Percentiles rank a stretch among this genome's conserved stretches.
Conservation (phyloP, 2,797 vertebrate species). For the Enteromius paludinosus region DNA sequence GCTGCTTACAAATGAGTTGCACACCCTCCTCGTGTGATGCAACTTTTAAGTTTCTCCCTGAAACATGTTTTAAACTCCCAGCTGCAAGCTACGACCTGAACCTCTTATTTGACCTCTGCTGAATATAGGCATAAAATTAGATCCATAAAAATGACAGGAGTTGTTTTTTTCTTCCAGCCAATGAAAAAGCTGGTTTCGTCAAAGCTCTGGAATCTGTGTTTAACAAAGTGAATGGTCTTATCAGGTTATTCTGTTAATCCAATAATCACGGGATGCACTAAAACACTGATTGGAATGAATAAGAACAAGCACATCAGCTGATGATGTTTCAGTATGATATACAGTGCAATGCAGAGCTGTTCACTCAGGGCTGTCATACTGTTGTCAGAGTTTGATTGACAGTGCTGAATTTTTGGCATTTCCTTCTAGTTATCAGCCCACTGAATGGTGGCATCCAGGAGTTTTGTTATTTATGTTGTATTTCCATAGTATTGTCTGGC, state of each 20-base stretch:
- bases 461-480: conserved; percentile 65
- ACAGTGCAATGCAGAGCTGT: background rate
- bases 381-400: conserved; percentile 58
- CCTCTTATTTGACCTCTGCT: background rate
- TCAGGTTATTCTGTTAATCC: conserved; percentile 23
- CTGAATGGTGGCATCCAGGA: conserved; percentile 63
- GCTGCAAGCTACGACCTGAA: background rate
- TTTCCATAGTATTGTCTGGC: conserved; percentile 50
- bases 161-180: background rate
- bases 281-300: conserved; percentile 17
- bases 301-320: conserved; percentile 9
- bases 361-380: background rate
- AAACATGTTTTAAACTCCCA: conserved; percentile 1
- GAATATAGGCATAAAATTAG: background rate
- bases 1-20: conserved; percentile 17
- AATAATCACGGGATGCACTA: background rate
- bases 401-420: conserved; percentile 44
- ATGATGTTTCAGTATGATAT: background rate
- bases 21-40: conserved; percentile 20
- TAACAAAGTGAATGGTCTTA: background rate
- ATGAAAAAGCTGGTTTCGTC: background rate
- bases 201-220: background rate
- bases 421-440: conserved; percentile 52
- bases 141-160: background rate
- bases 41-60: background rate